A percentile compares a stretch with the other conserved stretches of the same genome.
Evolutionary conservation across 1,140 invertebrate species (phyloP).

Genomic region (Drepana arcuata): DNA sequence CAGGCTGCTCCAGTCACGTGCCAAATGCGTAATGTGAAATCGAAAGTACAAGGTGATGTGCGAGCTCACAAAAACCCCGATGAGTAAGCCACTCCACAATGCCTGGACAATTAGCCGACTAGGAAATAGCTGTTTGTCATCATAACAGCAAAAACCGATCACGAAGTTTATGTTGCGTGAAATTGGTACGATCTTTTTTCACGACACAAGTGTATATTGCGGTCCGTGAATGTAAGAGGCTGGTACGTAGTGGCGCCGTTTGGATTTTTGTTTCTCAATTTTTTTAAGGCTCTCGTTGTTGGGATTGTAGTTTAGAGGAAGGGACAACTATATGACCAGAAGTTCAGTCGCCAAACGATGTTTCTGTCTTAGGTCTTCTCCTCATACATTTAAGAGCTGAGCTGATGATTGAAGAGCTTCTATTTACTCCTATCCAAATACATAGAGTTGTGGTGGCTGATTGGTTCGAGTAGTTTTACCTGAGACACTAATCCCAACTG

Average conservation of each 20-base stretch:
- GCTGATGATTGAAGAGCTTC: too few species aligned
- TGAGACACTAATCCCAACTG: too few species aligned
- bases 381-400: too few species aligned
- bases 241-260: constrained; percentile 4
- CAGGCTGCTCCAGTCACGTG: too few species aligned
- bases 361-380: too few species aligned
- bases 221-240: constrained; percentile 9
- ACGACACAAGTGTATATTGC: neutral
- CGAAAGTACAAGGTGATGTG: constrained; percentile 50
- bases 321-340: too few species aligned
- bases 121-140: constrained; percentile 37
- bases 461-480: too few species aligned
- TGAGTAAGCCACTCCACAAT: constrained; percentile 19
- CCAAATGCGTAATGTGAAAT: constrained; percentile 22
- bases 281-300: too few species aligned
- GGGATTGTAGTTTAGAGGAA: too few species aligned
- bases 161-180: constrained; percentile 52
- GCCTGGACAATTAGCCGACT: constrained; percentile 34
- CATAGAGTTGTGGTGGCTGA: too few species aligned
- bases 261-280: neutral
- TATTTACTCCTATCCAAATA: too few species aligned
- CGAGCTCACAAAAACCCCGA: constrained; percentile 32
- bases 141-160: constrained; percentile 47
- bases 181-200: constrained; percentile 43
- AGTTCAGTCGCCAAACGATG: too few species aligned